Conservation (phyloP, 2,113 vertebrate genomes). For the Psophia crepitans region DNA sequence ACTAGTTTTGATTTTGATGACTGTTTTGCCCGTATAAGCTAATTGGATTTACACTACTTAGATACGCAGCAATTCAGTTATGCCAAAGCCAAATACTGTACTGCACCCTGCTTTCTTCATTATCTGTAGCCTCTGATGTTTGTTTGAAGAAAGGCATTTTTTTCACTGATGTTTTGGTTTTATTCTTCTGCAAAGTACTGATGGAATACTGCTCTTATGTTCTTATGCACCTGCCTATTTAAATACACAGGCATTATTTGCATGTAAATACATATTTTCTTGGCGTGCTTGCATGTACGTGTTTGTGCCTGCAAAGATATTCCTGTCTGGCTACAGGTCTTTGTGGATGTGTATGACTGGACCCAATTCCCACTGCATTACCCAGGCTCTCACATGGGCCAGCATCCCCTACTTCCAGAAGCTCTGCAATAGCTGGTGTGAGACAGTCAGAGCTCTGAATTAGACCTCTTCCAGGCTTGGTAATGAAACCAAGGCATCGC, state of each 20-base stretch:
- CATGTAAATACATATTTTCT: accelerated
- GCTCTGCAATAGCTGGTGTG: background rate
- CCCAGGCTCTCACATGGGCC: accelerated
- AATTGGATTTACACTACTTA: background rate
- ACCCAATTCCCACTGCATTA: background rate
- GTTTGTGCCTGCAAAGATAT: background rate
- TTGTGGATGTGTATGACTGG: too few relatives aligned
- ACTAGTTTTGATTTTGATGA: background rate
- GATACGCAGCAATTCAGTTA: background rate
- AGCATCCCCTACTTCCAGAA: background rate
- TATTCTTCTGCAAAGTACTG: too few relatives aligned
- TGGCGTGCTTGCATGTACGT: accelerated
- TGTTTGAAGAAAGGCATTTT: background rate
- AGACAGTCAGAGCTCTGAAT: accelerated
- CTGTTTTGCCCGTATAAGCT: background rate
- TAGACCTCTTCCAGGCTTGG: background rate
- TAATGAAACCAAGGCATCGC: background rate
- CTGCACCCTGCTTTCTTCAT: background rate
- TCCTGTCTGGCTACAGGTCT: background rate
- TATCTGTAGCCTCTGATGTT: background rate
- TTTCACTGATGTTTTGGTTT: background rate
- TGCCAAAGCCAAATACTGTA: background rate
- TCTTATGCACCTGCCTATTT: background rate
- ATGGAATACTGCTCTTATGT: too few relatives aligned
- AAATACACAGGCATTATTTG: background rate